phyloP scores from a whole-genome alignment of 2,888 invertebrate species.

The Molanna angustata region DNA sequence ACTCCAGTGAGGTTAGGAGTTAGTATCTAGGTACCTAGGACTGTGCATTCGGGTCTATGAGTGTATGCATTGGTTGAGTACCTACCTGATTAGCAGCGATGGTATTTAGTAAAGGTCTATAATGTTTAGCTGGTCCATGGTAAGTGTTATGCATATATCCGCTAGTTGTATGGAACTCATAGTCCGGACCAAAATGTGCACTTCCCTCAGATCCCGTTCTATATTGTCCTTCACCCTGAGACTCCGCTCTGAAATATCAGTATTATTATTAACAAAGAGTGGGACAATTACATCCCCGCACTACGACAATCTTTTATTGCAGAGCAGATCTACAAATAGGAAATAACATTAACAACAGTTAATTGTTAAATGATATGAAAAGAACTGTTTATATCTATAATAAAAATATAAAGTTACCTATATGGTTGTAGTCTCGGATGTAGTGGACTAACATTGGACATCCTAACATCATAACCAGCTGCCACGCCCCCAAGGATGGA shows the following conservation, averaged over 20 bases:
- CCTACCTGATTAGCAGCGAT: slow-evolving; percentile 57
- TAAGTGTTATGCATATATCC: slow-evolving; percentile 84
- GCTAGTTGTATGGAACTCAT: slow-evolving; percentile 56
- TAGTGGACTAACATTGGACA: slow-evolving; percentile 80
- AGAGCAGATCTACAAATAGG: too few species aligned
- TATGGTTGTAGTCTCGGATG: slow-evolving; percentile 78
- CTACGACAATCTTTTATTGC: too few species aligned
- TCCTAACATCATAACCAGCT: slow-evolving; percentile 87
- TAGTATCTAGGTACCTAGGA: too few species aligned
- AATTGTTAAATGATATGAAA: too few species aligned
- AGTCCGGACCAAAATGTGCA: slow-evolving; percentile 42
- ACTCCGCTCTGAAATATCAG: slow-evolving; percentile 25
- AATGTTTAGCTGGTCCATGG: slow-evolving; percentile 80
- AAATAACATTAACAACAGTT: too few species aligned
- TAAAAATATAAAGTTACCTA: too few species aligned
- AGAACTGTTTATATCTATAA: too few species aligned
- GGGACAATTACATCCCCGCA: too few species aligned
- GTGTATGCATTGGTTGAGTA: too few species aligned
- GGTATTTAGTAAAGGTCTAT: slow-evolving; percentile 59
- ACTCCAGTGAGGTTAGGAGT: too few species aligned
- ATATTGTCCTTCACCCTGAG: slow-evolving; percentile 25
- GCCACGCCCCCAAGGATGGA: slow-evolving; percentile 88
- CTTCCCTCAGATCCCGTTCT: slow-evolving; percentile 36
- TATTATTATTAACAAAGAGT: too few species aligned
- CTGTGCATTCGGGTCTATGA: too few species aligned